Evolutionary conservation across 2,113 vertebrate genomes (phyloP).

Genomic region (Thryonomys swinderianus): DNA sequence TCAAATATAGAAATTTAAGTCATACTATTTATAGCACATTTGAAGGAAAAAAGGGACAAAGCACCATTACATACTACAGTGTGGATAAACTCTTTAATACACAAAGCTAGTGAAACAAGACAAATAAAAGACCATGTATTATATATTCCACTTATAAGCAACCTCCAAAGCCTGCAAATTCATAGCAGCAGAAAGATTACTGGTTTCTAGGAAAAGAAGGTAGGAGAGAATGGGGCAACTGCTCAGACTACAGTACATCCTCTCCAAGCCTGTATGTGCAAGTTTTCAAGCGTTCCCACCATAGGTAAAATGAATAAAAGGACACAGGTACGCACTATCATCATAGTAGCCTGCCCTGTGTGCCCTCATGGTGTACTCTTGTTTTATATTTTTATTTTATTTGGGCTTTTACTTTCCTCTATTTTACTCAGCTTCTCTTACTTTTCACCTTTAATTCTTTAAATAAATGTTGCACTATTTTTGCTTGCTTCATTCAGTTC

Average conservation of each 20-base stretch:
- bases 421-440: background rate
- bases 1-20: background rate
- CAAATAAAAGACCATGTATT: slow-evolving; percentile 8
- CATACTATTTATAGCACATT: background rate
- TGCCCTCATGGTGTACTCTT: background rate
- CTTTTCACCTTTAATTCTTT: background rate
- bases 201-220: background rate
- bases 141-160: slow-evolving; percentile 31
- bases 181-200: background rate
- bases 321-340: background rate
- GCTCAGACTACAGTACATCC: background rate
- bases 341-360: background rate
- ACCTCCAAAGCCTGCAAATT: slow-evolving; percentile 4
- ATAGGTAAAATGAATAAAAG: background rate
- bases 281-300: background rate
- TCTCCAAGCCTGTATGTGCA: background rate
- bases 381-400: background rate
- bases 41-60: background rate
- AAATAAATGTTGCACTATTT: background rate
- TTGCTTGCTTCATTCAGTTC: background rate
- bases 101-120: slow-evolving; percentile 1
- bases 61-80: background rate
- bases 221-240: background rate
- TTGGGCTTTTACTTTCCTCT: background rate
- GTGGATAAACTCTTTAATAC: slow-evolving; percentile 34